These are phyloP conservation scores for Euclidia mi DNA, from an alignment of 2,888 invertebrate genomes.

Conservation along the genomic window DNA sequence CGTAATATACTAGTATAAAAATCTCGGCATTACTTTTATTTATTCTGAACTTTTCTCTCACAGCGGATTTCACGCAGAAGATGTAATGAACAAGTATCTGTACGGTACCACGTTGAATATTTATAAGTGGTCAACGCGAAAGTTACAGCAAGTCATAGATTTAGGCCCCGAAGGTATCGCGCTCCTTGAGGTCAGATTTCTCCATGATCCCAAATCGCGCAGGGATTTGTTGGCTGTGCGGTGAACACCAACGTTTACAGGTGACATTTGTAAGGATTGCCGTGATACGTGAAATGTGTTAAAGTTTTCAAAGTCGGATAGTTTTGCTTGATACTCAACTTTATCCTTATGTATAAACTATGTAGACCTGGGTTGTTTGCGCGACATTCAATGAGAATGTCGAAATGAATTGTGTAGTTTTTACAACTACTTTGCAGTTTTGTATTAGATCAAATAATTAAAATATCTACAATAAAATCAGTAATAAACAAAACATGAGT, in stretches of 20 bases:
- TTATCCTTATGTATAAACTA: background rate
- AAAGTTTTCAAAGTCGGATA: conserved; percentile 7
- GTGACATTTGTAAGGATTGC: conserved; percentile 79
- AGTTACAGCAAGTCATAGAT: conserved; percentile 95
- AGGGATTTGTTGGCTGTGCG: conserved; percentile 98
- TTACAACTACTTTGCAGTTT: too few relatives aligned
- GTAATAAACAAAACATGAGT: too few relatives aligned
- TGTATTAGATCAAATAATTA: too few relatives aligned
- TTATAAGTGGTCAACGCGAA: conserved; percentile 96
- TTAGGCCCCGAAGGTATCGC: conserved; percentile 95
- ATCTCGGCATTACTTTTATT: background rate
- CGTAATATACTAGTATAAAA: too few relatives aligned
- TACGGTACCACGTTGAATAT: conserved; percentile 97
- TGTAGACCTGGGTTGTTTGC: background rate
- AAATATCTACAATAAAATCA: too few relatives aligned
- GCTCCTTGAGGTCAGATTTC: conserved; percentile 97
- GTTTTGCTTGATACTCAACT: conserved; percentile 1
- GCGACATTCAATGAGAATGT: too few relatives aligned
- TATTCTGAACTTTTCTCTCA: conserved; percentile 9
- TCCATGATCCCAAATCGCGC: conserved; percentile 96
- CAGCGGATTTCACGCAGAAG: conserved; percentile 89
- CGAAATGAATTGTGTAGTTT: too few relatives aligned
- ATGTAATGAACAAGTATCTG: conserved; percentile 87
- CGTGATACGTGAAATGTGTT: conserved; percentile 13
- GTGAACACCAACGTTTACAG: conserved; percentile 95